These are phyloP conservation scores for Chloroceryle aenea DNA, from an alignment of 2,113 vertebrate genomes.

Conservation along the genomic window DNA sequence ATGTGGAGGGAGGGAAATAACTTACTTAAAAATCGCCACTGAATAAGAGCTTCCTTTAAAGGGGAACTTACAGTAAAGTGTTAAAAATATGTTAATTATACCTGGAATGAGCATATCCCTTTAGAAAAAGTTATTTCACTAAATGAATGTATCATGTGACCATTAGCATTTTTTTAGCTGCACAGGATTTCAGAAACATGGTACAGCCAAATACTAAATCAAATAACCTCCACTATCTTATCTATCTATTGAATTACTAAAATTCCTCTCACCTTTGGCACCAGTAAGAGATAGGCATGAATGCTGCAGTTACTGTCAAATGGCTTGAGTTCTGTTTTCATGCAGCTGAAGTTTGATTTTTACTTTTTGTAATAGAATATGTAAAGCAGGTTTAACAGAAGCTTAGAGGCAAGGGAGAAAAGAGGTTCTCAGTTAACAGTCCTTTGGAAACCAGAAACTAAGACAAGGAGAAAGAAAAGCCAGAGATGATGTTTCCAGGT, in stretches of 20 bases:
- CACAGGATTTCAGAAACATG: neutral
- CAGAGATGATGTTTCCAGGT: neutral
- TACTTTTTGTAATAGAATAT: neutral
- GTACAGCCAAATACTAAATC: slow-evolving; percentile 11
- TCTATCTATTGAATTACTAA: slow-evolving; percentile 1
- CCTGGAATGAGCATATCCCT: neutral
- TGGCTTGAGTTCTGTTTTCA: neutral
- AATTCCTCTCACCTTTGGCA: slow-evolving; percentile 36
- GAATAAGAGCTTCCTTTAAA: slow-evolving; percentile 8
- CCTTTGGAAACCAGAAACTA: neutral
- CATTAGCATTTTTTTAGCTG: neutral
- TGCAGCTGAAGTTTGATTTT: neutral
- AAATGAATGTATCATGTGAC: neutral
- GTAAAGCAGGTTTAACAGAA: neutral
- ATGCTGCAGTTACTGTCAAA: neutral
- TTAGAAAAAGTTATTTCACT: neutral
- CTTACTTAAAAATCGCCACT: slow-evolving; percentile 1
- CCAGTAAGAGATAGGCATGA: neutral
- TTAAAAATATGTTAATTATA: neutral
- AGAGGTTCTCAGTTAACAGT: neutral
- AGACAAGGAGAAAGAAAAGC: neutral
- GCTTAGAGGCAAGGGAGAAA: neutral
- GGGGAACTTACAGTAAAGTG: neutral
- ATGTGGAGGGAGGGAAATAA: neutral
- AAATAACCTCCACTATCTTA: slow-evolving; percentile 15